Base-by-base conservation (phyloP, 1,140 invertebrate species). In the Ditylenchus dipsaci region DNA sequence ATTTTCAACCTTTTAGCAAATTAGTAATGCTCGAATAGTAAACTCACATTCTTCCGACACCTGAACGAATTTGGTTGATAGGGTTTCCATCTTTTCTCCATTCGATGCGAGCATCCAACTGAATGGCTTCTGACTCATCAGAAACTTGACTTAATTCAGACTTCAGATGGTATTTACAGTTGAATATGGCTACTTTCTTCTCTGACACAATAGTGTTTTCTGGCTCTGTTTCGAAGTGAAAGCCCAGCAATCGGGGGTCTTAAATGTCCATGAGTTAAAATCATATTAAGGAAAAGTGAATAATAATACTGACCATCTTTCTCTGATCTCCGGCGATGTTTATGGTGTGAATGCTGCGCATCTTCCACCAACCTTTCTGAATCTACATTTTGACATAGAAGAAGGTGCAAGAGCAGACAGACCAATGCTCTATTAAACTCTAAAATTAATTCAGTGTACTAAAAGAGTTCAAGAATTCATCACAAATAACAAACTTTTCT, bases 31-130 rank as follows among this genome's bases (percentile, higher is more conserved):
- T n/a, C n/a, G n/a, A 38, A 62, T 23, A 57, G 29, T 66, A 17
- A 56, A 65, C 63, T 56, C 45, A 65, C 63, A 65, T 65, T 65
- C 63, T 49, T 19, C 63, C 63, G 7, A 38, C 1, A 21, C 49
- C 49, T 3, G 63, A 65, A 23, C 63, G 42, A 15, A 56, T 29
- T 8, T 65, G 63, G 17, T 65, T 38, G 5, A 65, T 27, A 5
- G 63, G 42, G 13, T 23, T 29, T 5, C 63, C 63, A 38, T 65
- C 63, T 38, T 65, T 65, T 21, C 63, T n/a, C 63, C 63, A 65
- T 65, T 65, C 63, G 11, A 65, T 15, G 17, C 63, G 63, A 19
- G 27, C 63, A 63, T 65, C 63, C 15, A 17, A 17, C n/a, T 53
- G n/a, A 8, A 5, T 19, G 19, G 1, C 3, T 5, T 19, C 17